phyloP scores from a whole-genome alignment of 1,140 invertebrate genomes.

The Drosophila azteca region DNA sequence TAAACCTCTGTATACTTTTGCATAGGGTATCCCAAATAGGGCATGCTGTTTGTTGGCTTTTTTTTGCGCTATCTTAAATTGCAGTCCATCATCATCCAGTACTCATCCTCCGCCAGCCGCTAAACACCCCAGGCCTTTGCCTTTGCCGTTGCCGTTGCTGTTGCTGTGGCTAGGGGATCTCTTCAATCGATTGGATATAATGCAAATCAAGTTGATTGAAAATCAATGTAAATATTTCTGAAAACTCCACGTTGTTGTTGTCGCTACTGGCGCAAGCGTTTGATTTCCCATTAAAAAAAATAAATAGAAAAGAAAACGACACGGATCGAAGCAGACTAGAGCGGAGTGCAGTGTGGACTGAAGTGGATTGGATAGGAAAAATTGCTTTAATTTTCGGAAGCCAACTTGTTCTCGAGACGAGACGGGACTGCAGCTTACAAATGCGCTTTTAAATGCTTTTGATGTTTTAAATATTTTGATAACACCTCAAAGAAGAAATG shows the following conservation, averaged over 20 bases:
- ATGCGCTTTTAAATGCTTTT: slow-evolving; percentile 72
- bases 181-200: slow-evolving; percentile 23
- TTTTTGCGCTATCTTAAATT: no score
- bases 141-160: neutral
- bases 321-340: neutral
- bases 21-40: no score
- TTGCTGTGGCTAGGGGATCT: no score
- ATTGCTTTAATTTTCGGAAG: slow-evolving; percentile 63
- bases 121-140: no score
- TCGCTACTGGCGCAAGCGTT: slow-evolving; percentile 41
- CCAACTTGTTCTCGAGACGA: slow-evolving; percentile 50
- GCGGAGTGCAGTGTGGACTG: no score
- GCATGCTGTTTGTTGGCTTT: no score
- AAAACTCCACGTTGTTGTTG: slow-evolving; percentile 35
- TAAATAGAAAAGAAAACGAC: slow-evolving; percentile 9
- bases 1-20: no score
- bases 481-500: slow-evolving; percentile 34
- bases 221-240: slow-evolving; percentile 77
- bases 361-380: slow-evolving; percentile 11
- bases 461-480: slow-evolving; percentile 52
- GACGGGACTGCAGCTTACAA: slow-evolving; percentile 11
- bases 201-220: slow-evolving; percentile 77
- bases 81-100: no score
- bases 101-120: no score
- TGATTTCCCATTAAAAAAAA: slow-evolving; percentile 33